phyloP scores from a whole-genome alignment of 2,797 vertebrate genomes.

The Eulemur albifrons region DNA sequence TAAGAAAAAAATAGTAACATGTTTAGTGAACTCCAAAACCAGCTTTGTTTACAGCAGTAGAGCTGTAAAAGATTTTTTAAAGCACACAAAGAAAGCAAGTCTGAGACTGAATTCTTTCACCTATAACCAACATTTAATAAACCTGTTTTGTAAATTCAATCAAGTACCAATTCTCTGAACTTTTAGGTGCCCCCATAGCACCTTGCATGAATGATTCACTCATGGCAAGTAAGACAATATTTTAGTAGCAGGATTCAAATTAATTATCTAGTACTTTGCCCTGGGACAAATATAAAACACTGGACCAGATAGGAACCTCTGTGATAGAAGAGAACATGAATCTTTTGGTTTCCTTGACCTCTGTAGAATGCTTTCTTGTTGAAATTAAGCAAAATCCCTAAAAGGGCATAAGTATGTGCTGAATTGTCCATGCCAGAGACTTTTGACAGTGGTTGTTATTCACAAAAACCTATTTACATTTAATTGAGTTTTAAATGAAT shows the following conservation, averaged over 20 bases:
- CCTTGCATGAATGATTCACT: neutral
- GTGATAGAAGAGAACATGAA: neutral
- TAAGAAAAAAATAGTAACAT: neutral
- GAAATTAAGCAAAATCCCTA: constrained; percentile 4
- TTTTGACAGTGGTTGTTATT: constrained; percentile 6
- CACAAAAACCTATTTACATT: neutral
- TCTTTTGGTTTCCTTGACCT: neutral
- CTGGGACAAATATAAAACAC: neutral
- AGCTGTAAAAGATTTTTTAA: constrained; percentile 3
- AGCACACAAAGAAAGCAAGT: neutral
- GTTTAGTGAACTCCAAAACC: neutral
- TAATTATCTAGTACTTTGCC: neutral
- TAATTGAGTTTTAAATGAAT: constrained; percentile 48
- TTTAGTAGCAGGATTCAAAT: neutral
- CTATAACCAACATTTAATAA: neutral
- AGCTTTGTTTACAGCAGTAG: neutral
- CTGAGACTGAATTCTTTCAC: constrained; percentile 30
- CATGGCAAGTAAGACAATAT: neutral
- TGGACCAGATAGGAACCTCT: neutral
- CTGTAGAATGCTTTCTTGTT: neutral
- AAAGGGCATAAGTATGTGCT: neutral
- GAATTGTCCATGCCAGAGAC: neutral
- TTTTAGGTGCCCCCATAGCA: neutral
- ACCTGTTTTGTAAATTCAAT: neutral
- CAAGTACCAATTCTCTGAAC: neutral